Evolutionary conservation across 2,797 vertebrate species (phyloP).

Genomic region (Chloroceryle amazona): DNA sequence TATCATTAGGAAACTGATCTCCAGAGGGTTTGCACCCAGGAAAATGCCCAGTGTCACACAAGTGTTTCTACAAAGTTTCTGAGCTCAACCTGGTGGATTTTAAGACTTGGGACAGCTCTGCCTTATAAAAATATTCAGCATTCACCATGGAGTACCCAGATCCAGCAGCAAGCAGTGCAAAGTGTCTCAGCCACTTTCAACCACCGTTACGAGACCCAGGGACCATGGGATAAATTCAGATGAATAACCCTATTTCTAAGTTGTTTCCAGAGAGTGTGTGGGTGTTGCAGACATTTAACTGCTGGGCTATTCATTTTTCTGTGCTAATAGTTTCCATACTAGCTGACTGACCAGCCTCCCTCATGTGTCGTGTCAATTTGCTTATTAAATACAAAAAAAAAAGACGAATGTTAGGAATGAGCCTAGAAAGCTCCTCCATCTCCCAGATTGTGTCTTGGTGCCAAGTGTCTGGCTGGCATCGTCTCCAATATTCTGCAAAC

Average conservation of each 20-base stretch:
- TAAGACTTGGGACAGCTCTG: neutral
- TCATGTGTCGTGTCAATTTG: neutral
- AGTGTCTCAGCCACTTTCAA: neutral
- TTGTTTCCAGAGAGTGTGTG: constrained; percentile 47
- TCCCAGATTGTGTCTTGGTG: constrained; percentile 12
- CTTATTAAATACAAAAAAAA: constrained; percentile 59
- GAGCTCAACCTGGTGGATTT: neutral
- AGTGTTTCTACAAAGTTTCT: neutral
- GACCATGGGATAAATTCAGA: constrained; percentile 30
- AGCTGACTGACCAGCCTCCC: constrained; percentile 29
- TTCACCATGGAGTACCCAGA: neutral
- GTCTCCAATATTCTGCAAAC: constrained; percentile 13
- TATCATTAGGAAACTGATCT: neutral
- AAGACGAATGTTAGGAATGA: constrained; percentile 30
- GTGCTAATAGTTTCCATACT: constrained; percentile 51
- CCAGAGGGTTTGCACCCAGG: neutral
- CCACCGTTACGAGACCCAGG: neutral
- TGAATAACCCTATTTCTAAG: constrained; percentile 27
- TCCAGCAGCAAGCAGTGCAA: neutral
- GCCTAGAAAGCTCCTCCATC: constrained; percentile 38
- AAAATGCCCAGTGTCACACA: neutral
- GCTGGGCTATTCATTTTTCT: constrained; percentile 35
- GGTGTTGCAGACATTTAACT: constrained; percentile 33
- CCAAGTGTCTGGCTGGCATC: constrained; percentile 59
- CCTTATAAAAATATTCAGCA: neutral